Conservation (phyloP, 2,113 vertebrate genomes). For the Pluvianellus socialis region DNA sequence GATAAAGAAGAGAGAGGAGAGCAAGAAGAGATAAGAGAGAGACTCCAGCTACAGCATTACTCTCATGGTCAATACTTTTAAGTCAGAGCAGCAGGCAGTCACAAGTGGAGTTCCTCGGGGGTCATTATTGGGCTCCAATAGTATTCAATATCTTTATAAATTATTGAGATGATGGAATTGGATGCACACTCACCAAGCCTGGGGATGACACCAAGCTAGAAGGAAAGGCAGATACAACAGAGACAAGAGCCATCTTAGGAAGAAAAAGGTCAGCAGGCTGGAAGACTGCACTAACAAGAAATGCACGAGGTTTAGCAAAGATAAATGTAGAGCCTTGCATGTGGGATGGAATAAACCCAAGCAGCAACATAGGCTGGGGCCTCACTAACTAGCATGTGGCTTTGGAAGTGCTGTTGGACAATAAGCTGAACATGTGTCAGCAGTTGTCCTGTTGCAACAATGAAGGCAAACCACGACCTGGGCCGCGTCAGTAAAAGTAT, state of each 20-base stretch:
- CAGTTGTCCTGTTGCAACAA: not conserved
- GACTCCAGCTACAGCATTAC: not conserved
- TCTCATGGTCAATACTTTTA: not conserved
- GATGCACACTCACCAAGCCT: not conserved
- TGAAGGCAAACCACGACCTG: not conserved
- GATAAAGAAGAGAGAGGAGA: not conserved
- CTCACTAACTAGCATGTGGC: not conserved
- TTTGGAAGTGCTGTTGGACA: not conserved
- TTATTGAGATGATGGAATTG: not conserved
- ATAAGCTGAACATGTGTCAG: not conserved
- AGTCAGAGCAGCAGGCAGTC: not conserved
- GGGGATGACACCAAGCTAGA: not conserved
- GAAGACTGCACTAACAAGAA: not conserved
- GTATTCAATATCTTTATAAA: not conserved
- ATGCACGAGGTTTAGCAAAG: not conserved
- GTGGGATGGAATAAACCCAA: not conserved
- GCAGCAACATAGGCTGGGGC: not conserved
- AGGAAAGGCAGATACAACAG: not conserved
- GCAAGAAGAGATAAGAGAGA: not conserved
- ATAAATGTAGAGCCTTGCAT: not conserved
- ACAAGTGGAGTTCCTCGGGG: not conserved
- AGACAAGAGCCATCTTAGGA: not conserved
- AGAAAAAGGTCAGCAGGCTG: not conserved
- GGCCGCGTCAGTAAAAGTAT: fast-evolving
- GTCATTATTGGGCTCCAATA: not conserved